A percentile compares a stretch with the other conserved stretches of the same genome.
phyloP scores from a whole-genome alignment of 2,113 vertebrate species.

The Eubucco bourcierii region DNA sequence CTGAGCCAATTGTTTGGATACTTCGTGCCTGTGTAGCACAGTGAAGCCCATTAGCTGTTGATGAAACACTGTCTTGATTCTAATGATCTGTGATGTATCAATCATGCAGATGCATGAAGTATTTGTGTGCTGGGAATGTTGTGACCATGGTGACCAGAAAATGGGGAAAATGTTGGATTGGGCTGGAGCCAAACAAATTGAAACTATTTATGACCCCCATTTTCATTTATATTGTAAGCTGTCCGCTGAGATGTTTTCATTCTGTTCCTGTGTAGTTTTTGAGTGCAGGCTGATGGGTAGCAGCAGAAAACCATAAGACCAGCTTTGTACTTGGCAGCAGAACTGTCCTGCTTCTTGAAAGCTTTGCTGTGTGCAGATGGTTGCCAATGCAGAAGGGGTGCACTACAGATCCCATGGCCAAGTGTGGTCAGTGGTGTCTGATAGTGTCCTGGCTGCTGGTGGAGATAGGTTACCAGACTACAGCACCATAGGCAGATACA shows the following conservation, averaged over 20 bases:
- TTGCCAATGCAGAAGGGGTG: not conserved
- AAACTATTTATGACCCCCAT: not conserved
- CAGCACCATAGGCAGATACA: not conserved
- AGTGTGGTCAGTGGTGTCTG: not conserved
- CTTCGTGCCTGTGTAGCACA: not conserved
- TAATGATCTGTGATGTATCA: not conserved
- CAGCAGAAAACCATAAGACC: not conserved
- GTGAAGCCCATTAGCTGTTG: not conserved
- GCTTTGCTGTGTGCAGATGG: not conserved
- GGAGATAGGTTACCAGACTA: not conserved
- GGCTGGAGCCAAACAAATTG: not conserved
- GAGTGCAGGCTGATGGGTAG: not conserved
- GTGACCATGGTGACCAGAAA: not conserved
- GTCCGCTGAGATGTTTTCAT: not conserved
- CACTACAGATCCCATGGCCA: fast-evolving
- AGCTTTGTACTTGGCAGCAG: not conserved
- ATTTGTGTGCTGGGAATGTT: not conserved
- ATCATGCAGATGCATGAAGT: not conserved
- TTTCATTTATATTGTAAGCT: not conserved
- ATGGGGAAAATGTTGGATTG: not conserved
- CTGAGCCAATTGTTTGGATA: not conserved
- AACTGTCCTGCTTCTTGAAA: not conserved
- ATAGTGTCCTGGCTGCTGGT: not conserved
- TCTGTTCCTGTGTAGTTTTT: not conserved
- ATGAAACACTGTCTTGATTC: not conserved